Evolutionary conservation across 2,888 invertebrate species (phyloP), one percentile per base, ranked within the genome.

Genomic region (Athetis lepigone): DNA sequence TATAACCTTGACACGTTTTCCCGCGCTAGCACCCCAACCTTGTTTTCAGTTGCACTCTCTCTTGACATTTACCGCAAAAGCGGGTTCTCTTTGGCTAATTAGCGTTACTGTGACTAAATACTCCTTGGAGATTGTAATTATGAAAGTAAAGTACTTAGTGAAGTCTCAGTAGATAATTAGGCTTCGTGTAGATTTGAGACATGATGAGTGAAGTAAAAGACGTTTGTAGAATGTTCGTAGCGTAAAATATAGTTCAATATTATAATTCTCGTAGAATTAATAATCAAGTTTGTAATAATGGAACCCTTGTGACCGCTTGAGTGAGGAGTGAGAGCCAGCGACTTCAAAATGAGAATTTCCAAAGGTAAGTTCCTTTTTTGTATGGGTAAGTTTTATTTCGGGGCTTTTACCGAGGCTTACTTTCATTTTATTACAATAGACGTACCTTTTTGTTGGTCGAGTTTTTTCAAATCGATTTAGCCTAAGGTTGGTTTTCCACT

Each of bases 1-100:
- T 78, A 84, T 90, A 92, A 93, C 94, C 94, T 95, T 95, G 94
- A 93, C 94, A 94, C 91, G 83, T 87, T 94, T 93, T 93, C 92
- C 93, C 93, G 92, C 94, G 92, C 87, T 90, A 83, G 87, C 86
- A 86, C 85, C 86, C 83, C 88, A 88, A 90, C 91, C 92, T 93
- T 92, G 90, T 90, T 92, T 91, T 91, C 87, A 84, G 86, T 90
- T 92, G 90, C 92, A 92, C 90, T 91, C 89, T 88, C 89, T 85
- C 90, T 90, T 92, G 90, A 91, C 91, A 90, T 91, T 93, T 90
- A 85, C 87, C 87, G 86, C 87, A 89, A 89, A 85, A 86, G 83
- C 77, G 82, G 84, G 86, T 84, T 88, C 83, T 85, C 83, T 85
- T 84, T 81, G 78, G 58, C 81, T 88, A 90, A 91, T 89, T 89